Base-by-base conservation (phyloP, 2,113 vertebrate species). In the Actenoides lindsayi region DNA sequence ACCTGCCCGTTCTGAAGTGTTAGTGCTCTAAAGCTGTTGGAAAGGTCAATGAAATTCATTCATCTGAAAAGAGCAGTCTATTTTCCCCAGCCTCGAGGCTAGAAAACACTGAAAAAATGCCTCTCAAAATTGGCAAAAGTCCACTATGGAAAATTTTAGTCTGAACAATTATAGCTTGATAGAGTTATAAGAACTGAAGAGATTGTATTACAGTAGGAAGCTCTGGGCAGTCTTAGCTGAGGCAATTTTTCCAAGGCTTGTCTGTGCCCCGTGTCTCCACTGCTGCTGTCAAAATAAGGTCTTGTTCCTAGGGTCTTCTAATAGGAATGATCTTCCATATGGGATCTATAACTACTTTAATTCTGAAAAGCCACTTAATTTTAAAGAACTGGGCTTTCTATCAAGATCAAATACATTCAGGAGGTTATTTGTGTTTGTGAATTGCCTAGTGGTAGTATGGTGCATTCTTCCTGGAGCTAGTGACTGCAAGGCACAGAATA, bases 241-340 rank as follows among this genome's bases (percentile, higher is more conserved):
- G 87, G 68, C 71, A 56, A 19, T 77, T 94, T 96, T 85, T 88
- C 71, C 35, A 3, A 80, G 67, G 11, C 54, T 94, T 83, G 50
- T 31, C 13, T 54, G 5, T 91, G 84, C 78, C 57, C 53, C 86
- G 90, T 75, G 64, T 89, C 54, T 94, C 90, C 24, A 27, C 16
- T 67, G 41, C 63, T 80, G 35, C 76, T 86, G 79, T 93, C 64
- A 93, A 90, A 91, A 33, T 63, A 59, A 46, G 56, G 50, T 83
- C 70, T 82, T 95, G 15, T 54, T 83, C 41, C 79, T 79, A 73
- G 76, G 39, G 76, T 87, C 50, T 67, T 67, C 33, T 82, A 82
- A 96, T 91, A 95, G 96, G 90, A 91, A 69, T 37, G 28, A 27
- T 88, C 79, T 83, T 95, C 39, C 63, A 54, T 80, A 24, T 86